Percentiles rank a stretch among this genome's conserved stretches.
Conservation (phyloP, 2,113 vertebrate genomes). For the Mobula birostris region DNA sequence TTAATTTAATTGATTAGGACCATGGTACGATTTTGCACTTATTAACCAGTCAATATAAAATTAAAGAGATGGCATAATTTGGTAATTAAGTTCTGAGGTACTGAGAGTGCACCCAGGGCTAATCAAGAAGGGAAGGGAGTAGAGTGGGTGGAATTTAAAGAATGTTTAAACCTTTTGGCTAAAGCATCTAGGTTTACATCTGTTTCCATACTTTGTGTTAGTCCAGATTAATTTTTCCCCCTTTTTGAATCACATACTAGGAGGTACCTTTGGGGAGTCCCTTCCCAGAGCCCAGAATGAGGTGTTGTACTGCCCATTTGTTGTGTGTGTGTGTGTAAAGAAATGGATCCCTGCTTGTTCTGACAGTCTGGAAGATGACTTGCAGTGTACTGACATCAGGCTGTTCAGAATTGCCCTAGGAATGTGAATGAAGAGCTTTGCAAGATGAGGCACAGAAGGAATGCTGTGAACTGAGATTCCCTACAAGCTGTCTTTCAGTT, state of each 20-base stretch:
- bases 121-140: neutral
- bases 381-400: neutral
- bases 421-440: neutral
- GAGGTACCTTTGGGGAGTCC: neutral
- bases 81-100: neutral
- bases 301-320: neutral
- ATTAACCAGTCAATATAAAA: neutral
- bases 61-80: neutral
- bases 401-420: neutral
- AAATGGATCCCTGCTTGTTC: neutral
- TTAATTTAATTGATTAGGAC: too few species aligned
- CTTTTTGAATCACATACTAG: neutral
- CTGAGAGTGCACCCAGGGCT: neutral
- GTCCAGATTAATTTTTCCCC: neutral
- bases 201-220: neutral
- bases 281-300: neutral
- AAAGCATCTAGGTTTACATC: conserved; percentile 13
- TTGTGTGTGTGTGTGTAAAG: neutral
- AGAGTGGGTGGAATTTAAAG: neutral
- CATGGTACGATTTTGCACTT: too few species aligned
- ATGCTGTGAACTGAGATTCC: neutral
- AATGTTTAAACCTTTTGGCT: neutral
- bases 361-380: neutral
- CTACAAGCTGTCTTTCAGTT: neutral
- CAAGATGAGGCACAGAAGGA: neutral